These are phyloP conservation scores for Epinotia ramella DNA, from an alignment of 2,888 invertebrate genomes.

Conservation along the genomic window DNA sequence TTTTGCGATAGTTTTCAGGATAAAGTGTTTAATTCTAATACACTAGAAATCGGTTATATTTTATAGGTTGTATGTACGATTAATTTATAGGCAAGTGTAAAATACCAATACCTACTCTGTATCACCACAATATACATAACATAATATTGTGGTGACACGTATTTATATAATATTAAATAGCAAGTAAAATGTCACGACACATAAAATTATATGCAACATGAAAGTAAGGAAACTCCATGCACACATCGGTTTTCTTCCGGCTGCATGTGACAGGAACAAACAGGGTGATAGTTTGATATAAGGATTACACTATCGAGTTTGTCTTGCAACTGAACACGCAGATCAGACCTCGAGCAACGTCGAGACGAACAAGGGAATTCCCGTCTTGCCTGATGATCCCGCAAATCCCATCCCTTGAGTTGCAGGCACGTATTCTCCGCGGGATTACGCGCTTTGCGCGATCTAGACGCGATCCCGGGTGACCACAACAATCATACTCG, in stretches of 20 bases:
- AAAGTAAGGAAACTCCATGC: not conserved
- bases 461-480: conserved; percentile 62
- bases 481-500: conserved; percentile 66
- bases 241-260: conserved; percentile 8
- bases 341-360: conserved; percentile 51
- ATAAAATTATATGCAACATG: not conserved
- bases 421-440: conserved; percentile 72
- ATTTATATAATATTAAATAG: not conserved
- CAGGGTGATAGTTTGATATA: conserved; percentile 19
- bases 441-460: conserved; percentile 69
- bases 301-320: conserved; percentile 43
- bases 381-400: conserved; percentile 72
- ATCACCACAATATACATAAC: no score
- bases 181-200: not conserved
- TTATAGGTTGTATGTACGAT: not conserved
- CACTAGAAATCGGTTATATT: not conserved
- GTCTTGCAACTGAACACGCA: conserved; percentile 42
- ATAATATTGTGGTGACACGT: no score
- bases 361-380: conserved; percentile 68
- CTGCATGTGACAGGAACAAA: conserved; percentile 31
- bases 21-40: not conserved
- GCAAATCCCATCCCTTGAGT: conserved; percentile 71
- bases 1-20: not conserved
- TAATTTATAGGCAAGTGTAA: no score
- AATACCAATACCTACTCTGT: no score